A percentile compares a stretch with the other conserved stretches of the same genome.
Evolutionary conservation across 2,797 vertebrate genomes (phyloP).

Genomic region (Pseudocheirus occidentalis): DNA sequence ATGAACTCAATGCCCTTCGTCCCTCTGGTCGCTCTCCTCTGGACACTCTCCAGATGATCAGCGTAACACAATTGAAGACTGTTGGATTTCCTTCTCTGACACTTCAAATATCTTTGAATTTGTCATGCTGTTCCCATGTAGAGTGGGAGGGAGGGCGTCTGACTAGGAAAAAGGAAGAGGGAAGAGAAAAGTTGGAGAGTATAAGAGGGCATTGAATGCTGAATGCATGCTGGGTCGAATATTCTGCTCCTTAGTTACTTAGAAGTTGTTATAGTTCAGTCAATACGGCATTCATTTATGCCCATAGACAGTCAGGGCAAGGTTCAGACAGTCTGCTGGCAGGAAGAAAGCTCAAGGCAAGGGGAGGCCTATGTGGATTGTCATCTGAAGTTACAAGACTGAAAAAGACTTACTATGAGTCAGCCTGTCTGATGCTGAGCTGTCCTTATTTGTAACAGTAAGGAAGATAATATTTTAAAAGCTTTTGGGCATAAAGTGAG

Average conservation of each 20-base stretch:
- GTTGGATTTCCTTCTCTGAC: neutral
- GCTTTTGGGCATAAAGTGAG: constrained; percentile 74
- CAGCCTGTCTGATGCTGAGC: constrained; percentile 72
- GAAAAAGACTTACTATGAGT: constrained; percentile 77
- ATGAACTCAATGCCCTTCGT: neutral
- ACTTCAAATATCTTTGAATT: constrained; percentile 41
- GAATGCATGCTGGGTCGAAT: constrained; percentile 58
- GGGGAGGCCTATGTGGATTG: constrained; percentile 70
- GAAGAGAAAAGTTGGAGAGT: constrained; percentile 7
- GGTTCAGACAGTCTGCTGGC: constrained; percentile 72
- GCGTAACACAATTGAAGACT: neutral
- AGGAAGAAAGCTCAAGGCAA: constrained; percentile 62
- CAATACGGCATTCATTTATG: constrained; percentile 72
- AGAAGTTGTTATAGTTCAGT: constrained; percentile 36
- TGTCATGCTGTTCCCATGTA: constrained; percentile 11
- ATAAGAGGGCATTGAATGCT: constrained; percentile 56
- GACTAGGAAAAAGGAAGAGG: constrained; percentile 28
- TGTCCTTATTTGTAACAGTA: constrained; percentile 71
- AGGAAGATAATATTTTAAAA: constrained; percentile 78
- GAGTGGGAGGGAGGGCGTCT: neutral
- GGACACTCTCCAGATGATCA: neutral
- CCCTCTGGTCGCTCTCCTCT: neutral
- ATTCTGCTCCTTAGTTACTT: constrained; percentile 68
- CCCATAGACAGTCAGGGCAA: constrained; percentile 54
- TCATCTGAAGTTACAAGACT: constrained; percentile 66